These are phyloP conservation scores for Hippocampus mohnikei DNA, from an alignment of 2,113 vertebrate species.

Conservation along the genomic window DNA sequence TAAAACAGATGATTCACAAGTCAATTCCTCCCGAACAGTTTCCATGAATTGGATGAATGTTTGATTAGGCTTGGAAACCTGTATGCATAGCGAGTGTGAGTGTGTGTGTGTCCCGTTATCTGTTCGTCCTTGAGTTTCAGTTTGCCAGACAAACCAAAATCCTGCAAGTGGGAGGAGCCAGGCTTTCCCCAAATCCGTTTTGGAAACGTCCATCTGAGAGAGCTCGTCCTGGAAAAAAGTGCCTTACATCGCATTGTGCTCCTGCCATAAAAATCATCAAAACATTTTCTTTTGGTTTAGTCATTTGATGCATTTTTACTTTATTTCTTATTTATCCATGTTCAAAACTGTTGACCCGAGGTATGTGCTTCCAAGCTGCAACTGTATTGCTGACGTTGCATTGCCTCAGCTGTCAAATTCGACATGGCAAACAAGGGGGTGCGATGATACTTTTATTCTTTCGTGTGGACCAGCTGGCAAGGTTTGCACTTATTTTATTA, in stretches of 20 bases:
- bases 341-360: too few species aligned
- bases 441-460: too few species aligned
- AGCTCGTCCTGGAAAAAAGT: neutral
- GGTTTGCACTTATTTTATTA: too few species aligned
- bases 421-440: too few species aligned
- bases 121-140: constrained; percentile 60
- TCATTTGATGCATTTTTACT: too few species aligned
- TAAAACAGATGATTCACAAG: constrained; percentile 3
- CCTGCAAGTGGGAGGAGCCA: constrained; percentile 33
- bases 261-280: too few species aligned
- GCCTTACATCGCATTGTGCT: neutral
- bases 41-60: constrained; percentile 62
- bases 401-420: too few species aligned
- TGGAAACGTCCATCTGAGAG: neutral
- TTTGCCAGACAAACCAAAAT: constrained; percentile 42
- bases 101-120: constrained; percentile 51
- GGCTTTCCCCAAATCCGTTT: neutral
- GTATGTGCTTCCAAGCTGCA: too few species aligned
- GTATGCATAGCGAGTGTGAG: constrained; percentile 8
- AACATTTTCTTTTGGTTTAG: too few species aligned
- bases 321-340: too few species aligned
- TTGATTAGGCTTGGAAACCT: constrained; percentile 43
- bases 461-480: too few species aligned
- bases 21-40: constrained; percentile 34
- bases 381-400: too few species aligned